Base-by-base conservation (phyloP, 2,113 vertebrate genomes). In the Oriolus oriolus region DNA sequence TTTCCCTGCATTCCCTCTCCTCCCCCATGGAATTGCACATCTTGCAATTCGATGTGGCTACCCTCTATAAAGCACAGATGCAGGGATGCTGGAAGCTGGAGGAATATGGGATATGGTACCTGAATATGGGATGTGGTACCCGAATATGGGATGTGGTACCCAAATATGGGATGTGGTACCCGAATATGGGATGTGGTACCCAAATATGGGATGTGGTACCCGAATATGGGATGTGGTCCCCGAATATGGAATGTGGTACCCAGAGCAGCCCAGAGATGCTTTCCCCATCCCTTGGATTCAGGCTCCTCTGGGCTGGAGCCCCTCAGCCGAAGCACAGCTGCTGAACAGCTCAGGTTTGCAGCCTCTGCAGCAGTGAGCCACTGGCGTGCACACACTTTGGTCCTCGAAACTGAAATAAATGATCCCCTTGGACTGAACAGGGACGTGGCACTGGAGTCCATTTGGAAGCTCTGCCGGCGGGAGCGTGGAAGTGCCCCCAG, bases 331-430 rank as follows among this genome's bases (percentile, higher is more conserved):
- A 3, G 16, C 30, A 10, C 7, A 44, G 54, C 50, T 24, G 16
- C 26, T 1, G 6, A 59, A 12, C 12, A 26, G 12, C 31, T 89
- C 56, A 35, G 49, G 27, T 65, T 87, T 81, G 7, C 52, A 73
- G 61, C 20, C 37, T 2, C 45, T 61, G 74, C 54, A 39, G 88
- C 77, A 56, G 33, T 0, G 9, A 89, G 76, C 41, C 52, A 23
- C 8, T 0, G 2, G 3, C 0, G 0, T 53, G 87, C 82, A 63
- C 70, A 57, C 37, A 5, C 70, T 75, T 50, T 11, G 80, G 35
- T 64, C 66, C 74, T 70, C 44, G 11, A 94, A 90, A 90, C 35
- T 28, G 13, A 77, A 96, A 97, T 50, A 88, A 91, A 96, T 86
- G 27, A 88, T 74, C 79, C 88, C 35, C 33, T 74, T 11, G 64